These are phyloP conservation scores for Acanthosepion pharaonis DNA, from an alignment of 2,888 invertebrate species.

Conservation along the genomic window DNA sequence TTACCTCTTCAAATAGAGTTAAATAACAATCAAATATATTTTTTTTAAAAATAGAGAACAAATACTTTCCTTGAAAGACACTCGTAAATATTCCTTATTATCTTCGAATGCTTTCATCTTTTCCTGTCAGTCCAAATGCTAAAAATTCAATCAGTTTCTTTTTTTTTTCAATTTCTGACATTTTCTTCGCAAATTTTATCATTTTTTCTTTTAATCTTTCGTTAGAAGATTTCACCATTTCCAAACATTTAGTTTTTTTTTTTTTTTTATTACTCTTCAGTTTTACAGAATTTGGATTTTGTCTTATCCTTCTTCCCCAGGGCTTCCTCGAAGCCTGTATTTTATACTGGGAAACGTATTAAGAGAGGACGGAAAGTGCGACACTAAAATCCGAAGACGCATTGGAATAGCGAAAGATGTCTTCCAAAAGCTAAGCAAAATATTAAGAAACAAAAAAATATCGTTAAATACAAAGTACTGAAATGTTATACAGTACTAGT, in stretches of 20 bases:
- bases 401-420: too few relatives aligned
- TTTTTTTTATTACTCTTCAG: not conserved
- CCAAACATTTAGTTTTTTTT: too few relatives aligned
- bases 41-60: not conserved
- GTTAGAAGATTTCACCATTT: too few relatives aligned
- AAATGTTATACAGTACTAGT: too few relatives aligned
- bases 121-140: not conserved
- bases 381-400: too few relatives aligned
- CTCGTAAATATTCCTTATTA: conserved; percentile 1
- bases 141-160: not conserved
- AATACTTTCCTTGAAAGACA: not conserved
- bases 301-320: not conserved
- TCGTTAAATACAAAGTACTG: too few relatives aligned
- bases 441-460: too few relatives aligned
- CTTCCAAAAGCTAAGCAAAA: too few relatives aligned
- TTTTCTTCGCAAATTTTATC: not conserved
- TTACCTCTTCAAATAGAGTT: not conserved
- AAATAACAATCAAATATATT: not conserved
- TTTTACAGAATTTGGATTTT: not conserved
- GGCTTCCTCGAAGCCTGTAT: not conserved
- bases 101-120: not conserved
- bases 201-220: not conserved
- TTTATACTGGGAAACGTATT: too few relatives aligned
- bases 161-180: not conserved
- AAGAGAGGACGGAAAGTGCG: too few relatives aligned